Conservation (phyloP, 2,888 invertebrate genomes). For the Drosophila conformis region DNA sequence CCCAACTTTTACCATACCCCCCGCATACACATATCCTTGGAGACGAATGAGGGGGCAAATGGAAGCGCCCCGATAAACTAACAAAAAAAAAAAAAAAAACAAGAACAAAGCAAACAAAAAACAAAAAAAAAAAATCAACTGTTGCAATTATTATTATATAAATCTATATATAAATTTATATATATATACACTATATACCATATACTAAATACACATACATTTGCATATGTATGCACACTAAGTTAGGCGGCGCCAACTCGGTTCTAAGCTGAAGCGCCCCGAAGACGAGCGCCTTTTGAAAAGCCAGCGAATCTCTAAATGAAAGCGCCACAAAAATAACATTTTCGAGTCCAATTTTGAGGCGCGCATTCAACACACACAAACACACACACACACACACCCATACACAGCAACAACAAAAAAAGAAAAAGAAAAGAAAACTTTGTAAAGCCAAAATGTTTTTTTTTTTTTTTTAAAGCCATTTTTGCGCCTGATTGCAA, state of each 20-base stretch:
- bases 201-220: constrained; percentile 30
- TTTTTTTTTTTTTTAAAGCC: constrained; percentile 50
- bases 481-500: constrained; percentile 46
- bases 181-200: constrained; percentile 35
- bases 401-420: constrained; percentile 12
- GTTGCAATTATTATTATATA: constrained; percentile 75
- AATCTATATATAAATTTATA: constrained; percentile 34
- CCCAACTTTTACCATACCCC: constrained; percentile 6
- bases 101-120: constrained; percentile 13
- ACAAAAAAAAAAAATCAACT: constrained; percentile 40
- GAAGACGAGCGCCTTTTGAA: constrained; percentile 21
- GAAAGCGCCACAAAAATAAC: constrained; percentile 23
- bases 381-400: constrained; percentile 20
- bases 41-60: constrained; percentile 33
- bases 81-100: constrained; percentile 4
- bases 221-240: constrained; percentile 35
- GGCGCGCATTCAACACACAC: constrained; percentile 18
- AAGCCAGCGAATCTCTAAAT: constrained; percentile 46
- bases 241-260: constrained; percentile 45
- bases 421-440: constrained; percentile 7
- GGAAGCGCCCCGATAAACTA: constrained; percentile 9
- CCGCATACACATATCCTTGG: constrained; percentile 61
- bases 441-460: constrained; percentile 55
- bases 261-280: constrained; percentile 54
- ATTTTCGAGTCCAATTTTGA: constrained; percentile 30